Conservation (phyloP, 2,888 invertebrate genomes). For the Lumbricus terrestris region DNA sequence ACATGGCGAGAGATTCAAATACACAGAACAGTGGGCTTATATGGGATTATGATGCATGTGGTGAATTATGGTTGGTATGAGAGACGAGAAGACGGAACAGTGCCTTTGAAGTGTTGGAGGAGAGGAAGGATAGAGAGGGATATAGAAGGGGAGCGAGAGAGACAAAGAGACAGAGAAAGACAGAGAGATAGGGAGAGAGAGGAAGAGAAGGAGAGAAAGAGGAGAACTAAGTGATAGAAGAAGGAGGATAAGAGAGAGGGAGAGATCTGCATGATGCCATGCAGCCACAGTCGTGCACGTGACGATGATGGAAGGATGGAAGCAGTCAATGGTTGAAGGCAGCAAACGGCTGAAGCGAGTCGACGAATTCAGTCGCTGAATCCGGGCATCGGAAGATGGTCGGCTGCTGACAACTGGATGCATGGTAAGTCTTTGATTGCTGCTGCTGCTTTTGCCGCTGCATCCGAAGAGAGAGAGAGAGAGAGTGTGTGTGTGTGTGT, state of each 20-base stretch:
- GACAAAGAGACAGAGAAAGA: not conserved
- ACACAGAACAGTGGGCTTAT: not conserved
- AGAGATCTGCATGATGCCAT: not conserved
- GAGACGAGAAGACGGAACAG: not conserved
- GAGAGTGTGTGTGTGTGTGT: too few species aligned
- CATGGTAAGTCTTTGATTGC: not conserved
- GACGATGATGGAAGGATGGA: not conserved
- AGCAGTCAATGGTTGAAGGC: not conserved
- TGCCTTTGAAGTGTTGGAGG: not conserved
- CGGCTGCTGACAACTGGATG: not conserved
- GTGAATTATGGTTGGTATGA: not conserved
- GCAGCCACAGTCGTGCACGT: not conserved
- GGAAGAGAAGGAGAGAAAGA: not conserved
- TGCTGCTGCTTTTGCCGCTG: too few species aligned
- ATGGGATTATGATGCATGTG: not conserved
- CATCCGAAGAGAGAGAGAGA: too few species aligned
- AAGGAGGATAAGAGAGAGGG: not conserved
- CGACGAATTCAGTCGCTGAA: not conserved
- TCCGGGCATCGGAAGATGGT: not conserved
- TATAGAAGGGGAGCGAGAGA: not conserved
- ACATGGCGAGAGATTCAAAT: not conserved
- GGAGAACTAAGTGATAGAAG: not conserved
- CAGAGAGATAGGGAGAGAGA: not conserved
- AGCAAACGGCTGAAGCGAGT: not conserved
- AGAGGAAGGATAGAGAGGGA: not conserved